Evolutionary conservation across 2,888 invertebrate genomes (phyloP), one percentile per base, ranked within the genome.

Genomic region (Smittia sp.): DNA sequence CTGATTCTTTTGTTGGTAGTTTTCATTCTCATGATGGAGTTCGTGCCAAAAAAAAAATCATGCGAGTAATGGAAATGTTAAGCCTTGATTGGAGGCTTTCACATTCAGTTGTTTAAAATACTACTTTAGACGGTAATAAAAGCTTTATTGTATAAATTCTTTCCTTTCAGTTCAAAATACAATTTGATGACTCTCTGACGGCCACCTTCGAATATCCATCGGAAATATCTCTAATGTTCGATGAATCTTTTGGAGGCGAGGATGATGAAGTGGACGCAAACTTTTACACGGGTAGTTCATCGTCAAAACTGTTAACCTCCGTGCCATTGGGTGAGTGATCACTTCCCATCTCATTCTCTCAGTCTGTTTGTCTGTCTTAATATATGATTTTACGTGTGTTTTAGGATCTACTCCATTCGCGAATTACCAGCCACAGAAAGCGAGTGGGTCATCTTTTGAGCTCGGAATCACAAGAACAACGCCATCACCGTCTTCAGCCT

Each of bases 201-300:
- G 89, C 90, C 77, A 92, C 93, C 73, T 95, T 92, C 84, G 96
- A 96, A 85, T 97, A 97, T 83, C 96, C 96, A 73, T 94, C 94
- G 74, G 96, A 96, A 85, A 88, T 90, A 75, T 93, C 93, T 63
- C 84, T 94, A 79, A 82, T 89, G 79, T 88, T 90, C 79, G 90
- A 90, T 76, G 83, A 84, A 75, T 78, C 78, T 74, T 78, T 74
- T 58, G 76, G 74, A 79, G 80, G 76, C 79, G 65, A 25, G 1
- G 72, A 72, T 24, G 72, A 72, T 25, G 72, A 72, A 58, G 62
- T 72, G 20, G 72, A 72, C 39, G 58, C 62, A 22, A 72, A 58
- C 15, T 62, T 62, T 41, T 72, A 62, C 24, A 13, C 65, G 11
- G 13, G 11, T 11, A 20, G 27, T 7, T 25, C 38, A 13, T 24